These are phyloP conservation scores for Cosmia pyralina DNA, from an alignment of 2,888 invertebrate genomes.

Conservation along the genomic window DNA sequence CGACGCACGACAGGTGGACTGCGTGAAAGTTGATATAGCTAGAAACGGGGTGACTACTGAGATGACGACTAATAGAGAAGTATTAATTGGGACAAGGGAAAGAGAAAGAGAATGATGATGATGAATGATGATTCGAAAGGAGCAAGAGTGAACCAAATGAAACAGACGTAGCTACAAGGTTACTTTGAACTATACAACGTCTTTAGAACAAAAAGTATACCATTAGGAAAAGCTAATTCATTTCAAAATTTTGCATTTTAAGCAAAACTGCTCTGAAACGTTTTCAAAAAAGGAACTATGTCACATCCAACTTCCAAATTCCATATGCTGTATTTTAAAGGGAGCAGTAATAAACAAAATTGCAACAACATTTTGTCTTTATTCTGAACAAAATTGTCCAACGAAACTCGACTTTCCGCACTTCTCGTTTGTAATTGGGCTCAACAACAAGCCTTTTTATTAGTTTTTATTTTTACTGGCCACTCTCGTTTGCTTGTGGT, in stretches of 20 bases:
- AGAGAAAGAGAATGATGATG: background rate
- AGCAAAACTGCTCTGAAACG: background rate
- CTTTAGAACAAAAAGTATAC: background rate
- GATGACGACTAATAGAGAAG: background rate
- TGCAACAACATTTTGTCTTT: background rate
- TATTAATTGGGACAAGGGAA: too few relatives aligned
- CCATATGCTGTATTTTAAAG: background rate
- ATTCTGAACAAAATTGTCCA: conserved; percentile 25
- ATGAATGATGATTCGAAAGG: background rate
- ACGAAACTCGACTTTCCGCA: conserved; percentile 23
- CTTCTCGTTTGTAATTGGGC: conserved; percentile 44
- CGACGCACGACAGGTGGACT: background rate
- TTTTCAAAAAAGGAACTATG: background rate
- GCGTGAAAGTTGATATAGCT: background rate
- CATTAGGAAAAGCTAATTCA: too few relatives aligned
- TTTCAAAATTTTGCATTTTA: background rate
- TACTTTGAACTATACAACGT: background rate
- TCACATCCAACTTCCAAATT: background rate
- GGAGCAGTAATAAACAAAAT: background rate
- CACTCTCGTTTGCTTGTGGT: conserved; percentile 16
- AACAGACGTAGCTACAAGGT: background rate
- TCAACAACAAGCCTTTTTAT: conserved; percentile 10
- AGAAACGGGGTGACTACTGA: background rate
- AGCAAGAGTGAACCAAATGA: background rate
- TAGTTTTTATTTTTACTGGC: conserved; percentile 6